phyloP scores from a whole-genome alignment of 2,113 vertebrate genomes.

The Thunnus maccoyii region DNA sequence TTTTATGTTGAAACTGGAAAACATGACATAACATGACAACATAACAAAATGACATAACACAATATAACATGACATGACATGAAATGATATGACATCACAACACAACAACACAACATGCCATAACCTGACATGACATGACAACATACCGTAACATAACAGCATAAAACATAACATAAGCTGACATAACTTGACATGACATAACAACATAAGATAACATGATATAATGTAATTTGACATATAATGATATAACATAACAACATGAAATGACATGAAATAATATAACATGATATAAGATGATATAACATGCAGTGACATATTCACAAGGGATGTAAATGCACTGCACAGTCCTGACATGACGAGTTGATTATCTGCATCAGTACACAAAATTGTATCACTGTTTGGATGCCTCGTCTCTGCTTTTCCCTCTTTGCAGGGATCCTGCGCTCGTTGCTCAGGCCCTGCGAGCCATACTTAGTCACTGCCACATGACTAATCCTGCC shows the following conservation, averaged over 20 bases:
- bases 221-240: neutral
- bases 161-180: neutral
- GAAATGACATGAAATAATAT: neutral
- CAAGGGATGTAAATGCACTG: neutral
- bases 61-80: neutral
- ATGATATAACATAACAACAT: too few relatives aligned
- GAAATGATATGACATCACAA: too few relatives aligned
- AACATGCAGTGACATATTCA: neutral
- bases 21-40: too few relatives aligned
- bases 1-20: too few relatives aligned
- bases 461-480: constrained; percentile 67
- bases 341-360: neutral
- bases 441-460: constrained; percentile 32
- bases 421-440: constrained; percentile 52
- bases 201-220: neutral
- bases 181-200: neutral
- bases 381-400: neutral
- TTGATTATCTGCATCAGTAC: constrained; percentile 9
- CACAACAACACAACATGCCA: too few relatives aligned
- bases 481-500: constrained; percentile 74
- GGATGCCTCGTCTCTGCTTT: constrained; percentile 15
- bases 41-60: neutral
- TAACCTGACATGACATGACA: neutral
- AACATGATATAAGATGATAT: neutral
- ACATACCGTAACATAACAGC: too few relatives aligned